Percentiles rank a stretch among this genome's conserved stretches.
Conservation (phyloP, 2,888 invertebrate genomes). For the Hemaris fuciformis region DNA sequence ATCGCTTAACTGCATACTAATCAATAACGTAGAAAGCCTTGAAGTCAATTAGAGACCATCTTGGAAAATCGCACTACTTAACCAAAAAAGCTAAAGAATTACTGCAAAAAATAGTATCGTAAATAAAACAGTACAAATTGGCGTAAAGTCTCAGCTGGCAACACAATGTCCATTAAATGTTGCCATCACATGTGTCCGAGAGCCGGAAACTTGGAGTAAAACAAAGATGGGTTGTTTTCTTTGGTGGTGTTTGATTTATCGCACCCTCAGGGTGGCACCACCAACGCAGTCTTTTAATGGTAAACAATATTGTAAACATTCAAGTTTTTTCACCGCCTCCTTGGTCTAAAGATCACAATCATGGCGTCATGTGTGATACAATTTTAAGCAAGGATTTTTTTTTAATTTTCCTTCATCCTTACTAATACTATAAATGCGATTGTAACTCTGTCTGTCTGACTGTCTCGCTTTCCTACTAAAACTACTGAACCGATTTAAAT, state of each 20-base stretch:
- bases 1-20: no score
- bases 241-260: conserved; percentile 55
- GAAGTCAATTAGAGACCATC: no score
- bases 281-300: conserved; percentile 47
- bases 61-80: no score
- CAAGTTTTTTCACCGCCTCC: background rate
- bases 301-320: background rate
- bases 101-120: no score
- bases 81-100: no score
- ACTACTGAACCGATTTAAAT: no score
- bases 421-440: no score
- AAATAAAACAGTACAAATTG: background rate
- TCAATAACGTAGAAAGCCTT: no score
- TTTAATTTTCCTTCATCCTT: no score
- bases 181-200: conserved; percentile 53
- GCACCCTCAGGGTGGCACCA: conserved; percentile 48
- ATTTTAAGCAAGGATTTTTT: no score
- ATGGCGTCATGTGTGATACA: background rate
- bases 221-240: conserved; percentile 65
- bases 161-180: conserved; percentile 24
- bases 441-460: no score
- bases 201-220: conserved; percentile 65
- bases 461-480: no score
- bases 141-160: conserved; percentile 25
- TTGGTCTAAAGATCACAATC: background rate